Percentiles rank a stretch among this genome's conserved stretches.
Evolutionary conservation across 2,888 invertebrate species (phyloP).

Genomic region (Leptinotarsa juncta): DNA sequence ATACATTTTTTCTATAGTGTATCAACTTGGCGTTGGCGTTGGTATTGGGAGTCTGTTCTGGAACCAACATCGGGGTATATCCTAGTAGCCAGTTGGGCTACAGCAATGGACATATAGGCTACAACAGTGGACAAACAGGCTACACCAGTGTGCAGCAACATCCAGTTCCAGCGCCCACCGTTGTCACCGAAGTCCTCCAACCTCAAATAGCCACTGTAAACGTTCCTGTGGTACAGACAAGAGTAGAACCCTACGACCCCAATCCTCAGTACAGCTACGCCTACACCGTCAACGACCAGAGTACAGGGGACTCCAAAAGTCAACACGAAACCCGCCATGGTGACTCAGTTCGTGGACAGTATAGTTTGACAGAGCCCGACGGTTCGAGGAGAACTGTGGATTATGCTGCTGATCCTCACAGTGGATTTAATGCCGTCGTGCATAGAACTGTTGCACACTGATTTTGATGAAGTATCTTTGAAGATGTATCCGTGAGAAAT

Average conservation of each 20-base stretch:
- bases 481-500: slow-evolving; percentile 14
- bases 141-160: slow-evolving; percentile 56
- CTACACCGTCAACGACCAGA: slow-evolving; percentile 62
- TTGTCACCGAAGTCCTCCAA: slow-evolving; percentile 40
- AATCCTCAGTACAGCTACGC: slow-evolving; percentile 62
- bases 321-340: slow-evolving; percentile 62
- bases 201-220: slow-evolving; percentile 42
- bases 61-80: slow-evolving; percentile 3
- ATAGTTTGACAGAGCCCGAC: slow-evolving; percentile 62
- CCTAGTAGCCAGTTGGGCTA: neutral
- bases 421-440: slow-evolving; percentile 62
- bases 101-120: neutral
- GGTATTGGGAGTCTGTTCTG: slow-evolving; percentile 3
- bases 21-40: neutral
- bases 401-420: slow-evolving; percentile 60
- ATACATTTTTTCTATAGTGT: neutral
- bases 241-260: slow-evolving; percentile 62
- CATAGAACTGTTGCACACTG: slow-evolving; percentile 53
- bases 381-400: slow-evolving; percentile 61
- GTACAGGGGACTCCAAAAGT: slow-evolving; percentile 63
- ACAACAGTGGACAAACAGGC: slow-evolving; percentile 33
- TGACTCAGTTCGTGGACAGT: slow-evolving; percentile 61
- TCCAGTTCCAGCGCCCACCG: slow-evolving; percentile 43
- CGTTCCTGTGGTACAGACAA: slow-evolving; percentile 54
- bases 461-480: slow-evolving; percentile 10